These are phyloP conservation scores for Coregonus clupeaformis DNA, from an alignment of 2,113 vertebrate genomes.

Conservation along the genomic window DNA sequence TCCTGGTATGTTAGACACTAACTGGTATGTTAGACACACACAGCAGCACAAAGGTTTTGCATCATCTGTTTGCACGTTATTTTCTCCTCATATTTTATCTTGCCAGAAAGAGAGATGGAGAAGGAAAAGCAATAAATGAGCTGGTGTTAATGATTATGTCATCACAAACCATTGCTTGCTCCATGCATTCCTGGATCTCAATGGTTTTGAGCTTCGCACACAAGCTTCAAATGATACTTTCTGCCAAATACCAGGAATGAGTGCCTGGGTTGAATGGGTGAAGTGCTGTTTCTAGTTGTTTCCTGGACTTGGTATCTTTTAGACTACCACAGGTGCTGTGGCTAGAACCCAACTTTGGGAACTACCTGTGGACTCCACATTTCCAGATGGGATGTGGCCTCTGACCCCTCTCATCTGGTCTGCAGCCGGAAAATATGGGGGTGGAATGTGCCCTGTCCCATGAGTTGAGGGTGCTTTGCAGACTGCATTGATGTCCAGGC, in stretches of 20 bases:
- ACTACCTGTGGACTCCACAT: not conserved
- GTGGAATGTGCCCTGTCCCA: no score
- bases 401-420: conserved; percentile 40
- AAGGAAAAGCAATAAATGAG: conserved; percentile 9
- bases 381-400: conserved; percentile 49
- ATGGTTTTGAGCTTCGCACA: conserved; percentile 2
- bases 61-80: conserved; percentile 37
- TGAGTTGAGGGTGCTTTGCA: no score
- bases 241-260: conserved; percentile 5
- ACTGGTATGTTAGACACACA: conserved; percentile 42
- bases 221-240: not conserved
- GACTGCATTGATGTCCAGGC: no score
- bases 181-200: not conserved
- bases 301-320: conserved; percentile 6
- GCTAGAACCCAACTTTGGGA: no score
- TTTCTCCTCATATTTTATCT: conserved; percentile 18
- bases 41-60: conserved; percentile 18
- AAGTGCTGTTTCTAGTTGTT: not conserved
- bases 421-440: conserved; percentile 3
- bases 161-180: conserved; percentile 5
- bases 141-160: conserved; percentile 26
- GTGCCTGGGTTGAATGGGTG: not conserved
- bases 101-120: not conserved
- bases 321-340: no score
- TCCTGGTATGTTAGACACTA: conserved; percentile 26